These are phyloP conservation scores for Syngnathus floridae DNA, from an alignment of 2,113 vertebrate genomes.

Conservation along the genomic window DNA sequence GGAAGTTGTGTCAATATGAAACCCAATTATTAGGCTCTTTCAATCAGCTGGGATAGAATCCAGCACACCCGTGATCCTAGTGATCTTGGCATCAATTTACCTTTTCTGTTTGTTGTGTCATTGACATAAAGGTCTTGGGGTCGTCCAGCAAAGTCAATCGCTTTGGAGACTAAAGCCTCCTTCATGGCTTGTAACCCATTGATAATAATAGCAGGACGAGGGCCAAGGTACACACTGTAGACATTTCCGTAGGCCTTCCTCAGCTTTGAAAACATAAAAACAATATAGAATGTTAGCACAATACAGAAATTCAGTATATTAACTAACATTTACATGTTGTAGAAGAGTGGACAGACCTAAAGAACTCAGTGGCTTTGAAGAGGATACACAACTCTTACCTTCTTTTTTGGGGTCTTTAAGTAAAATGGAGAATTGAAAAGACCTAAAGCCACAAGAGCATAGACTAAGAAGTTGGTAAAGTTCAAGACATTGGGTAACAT, in stretches of 20 bases:
- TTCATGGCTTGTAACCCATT: conserved; percentile 53
- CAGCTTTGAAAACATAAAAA: conserved; percentile 38
- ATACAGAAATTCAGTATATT: background rate
- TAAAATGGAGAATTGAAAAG: no score
- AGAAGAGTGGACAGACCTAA: background rate
- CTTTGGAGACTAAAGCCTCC: conserved; percentile 57
- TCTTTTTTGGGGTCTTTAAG: no score
- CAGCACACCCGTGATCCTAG: background rate
- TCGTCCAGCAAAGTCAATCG: conserved; percentile 60
- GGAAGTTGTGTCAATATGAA: no score
- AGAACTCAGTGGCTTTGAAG: no score
- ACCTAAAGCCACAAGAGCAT: no score
- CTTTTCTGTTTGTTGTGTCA: conserved; percentile 22
- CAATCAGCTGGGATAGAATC: no score
- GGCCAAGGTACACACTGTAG: conserved; percentile 61
- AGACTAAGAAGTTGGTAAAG: no score
- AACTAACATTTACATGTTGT: background rate
- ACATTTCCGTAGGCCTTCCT: conserved; percentile 58
- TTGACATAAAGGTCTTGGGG: conserved; percentile 55
- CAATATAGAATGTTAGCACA: background rate
- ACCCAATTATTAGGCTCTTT: no score
- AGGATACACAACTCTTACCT: no score
- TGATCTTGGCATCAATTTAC: conserved; percentile 24
- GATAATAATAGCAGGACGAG: conserved; percentile 52
- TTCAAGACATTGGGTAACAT: no score